Base-by-base conservation (phyloP, 2,888 invertebrate genomes). In the Julus scanicus region DNA sequence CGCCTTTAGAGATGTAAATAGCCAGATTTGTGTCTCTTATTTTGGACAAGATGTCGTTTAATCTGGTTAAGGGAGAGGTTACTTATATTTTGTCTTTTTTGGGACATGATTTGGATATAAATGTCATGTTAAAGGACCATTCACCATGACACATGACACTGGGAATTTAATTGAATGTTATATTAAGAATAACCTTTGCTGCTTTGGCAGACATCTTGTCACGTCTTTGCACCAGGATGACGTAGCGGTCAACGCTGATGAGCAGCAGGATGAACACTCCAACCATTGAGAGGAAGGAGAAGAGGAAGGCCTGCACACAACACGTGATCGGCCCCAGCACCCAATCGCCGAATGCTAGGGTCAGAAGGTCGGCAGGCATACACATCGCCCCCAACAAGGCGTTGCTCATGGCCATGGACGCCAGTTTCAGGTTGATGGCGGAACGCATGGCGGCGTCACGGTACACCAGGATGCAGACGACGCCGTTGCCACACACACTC, bases 381-480 rank as follows among this genome's bases (percentile, higher is more conserved):
- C 90, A 91, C 13, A 90, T n/a, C 6, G 89, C 17, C 17, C 91
- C 89, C 0, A 91, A 89, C 6, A 91, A 63, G 6, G 91, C 89
- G 88, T 91, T 91, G 44, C 90, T 90, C 2, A 91, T 80, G 9
- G 91, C 91, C 90, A 91, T 90, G 88, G 90, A 91, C 13, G 91
- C 91, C 44, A 92, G 89, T 8, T 91, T 89, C 9, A 91, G 88
- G 89, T 92, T 92, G 88, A 91, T 91, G 80, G 91, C 91, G 0
- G 91, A 91, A 13, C 91, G 89, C 92, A 92, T 91, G 48, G 91
- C 89, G 0, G 91, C 90, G 89, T 91, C 91, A 39, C 90, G 90
- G 87, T 90, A 90, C 17, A 91, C 91, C 37, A 91, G 90, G 29
- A 91, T 88, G 88, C 91, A 91, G 15, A 91, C 90, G n/a, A 91